These are phyloP conservation scores for Tortrix viridana DNA, from an alignment of 2,888 invertebrate species.

Conservation along the genomic window DNA sequence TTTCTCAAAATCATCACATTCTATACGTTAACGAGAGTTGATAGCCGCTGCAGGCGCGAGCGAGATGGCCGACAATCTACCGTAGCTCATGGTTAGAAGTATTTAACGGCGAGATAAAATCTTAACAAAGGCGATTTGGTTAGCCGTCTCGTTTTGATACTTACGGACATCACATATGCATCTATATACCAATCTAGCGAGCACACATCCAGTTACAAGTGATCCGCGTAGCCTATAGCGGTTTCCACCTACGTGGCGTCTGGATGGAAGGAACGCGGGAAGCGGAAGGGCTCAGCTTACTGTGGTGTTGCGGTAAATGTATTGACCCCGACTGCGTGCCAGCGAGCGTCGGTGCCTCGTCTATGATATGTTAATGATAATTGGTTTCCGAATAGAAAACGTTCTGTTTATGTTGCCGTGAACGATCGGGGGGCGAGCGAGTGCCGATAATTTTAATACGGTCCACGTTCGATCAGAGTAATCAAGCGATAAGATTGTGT, in stretches of 20 bases:
- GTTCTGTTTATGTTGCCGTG: slow-evolving; percentile 74
- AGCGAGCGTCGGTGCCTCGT: slow-evolving; percentile 76
- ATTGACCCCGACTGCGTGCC: slow-evolving; percentile 80
- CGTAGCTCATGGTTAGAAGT: slow-evolving; percentile 75
- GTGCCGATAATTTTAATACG: slow-evolving; percentile 70
- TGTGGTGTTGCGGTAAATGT: slow-evolving; percentile 73
- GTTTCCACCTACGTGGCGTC: slow-evolving; percentile 44
- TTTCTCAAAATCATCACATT: slow-evolving; percentile 58
- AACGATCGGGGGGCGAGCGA: slow-evolving; percentile 66
- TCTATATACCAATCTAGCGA: slow-evolving; percentile 72
- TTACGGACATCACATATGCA: slow-evolving; percentile 75
- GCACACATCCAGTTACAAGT: slow-evolving; percentile 53
- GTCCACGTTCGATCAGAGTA: slow-evolving; percentile 56
- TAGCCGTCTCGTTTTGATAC: slow-evolving; percentile 81
- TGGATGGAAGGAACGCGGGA: slow-evolving; percentile 48
- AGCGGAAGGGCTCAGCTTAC: slow-evolving; percentile 55
- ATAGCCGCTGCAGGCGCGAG: slow-evolving; percentile 73
- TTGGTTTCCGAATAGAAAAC: slow-evolving; percentile 81
- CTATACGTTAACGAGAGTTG: slow-evolving; percentile 68
- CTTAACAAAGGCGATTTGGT: slow-evolving; percentile 83
- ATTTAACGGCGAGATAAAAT: slow-evolving; percentile 83
- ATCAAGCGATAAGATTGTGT: slow-evolving; percentile 69
- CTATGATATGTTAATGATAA: slow-evolving; percentile 83
- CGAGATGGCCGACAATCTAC: slow-evolving; percentile 73
- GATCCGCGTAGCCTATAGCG: slow-evolving; percentile 54